These are phyloP conservation scores for Corynorhinus townsendii DNA, from an alignment of 2,113 vertebrate species.

Conservation along the genomic window DNA sequence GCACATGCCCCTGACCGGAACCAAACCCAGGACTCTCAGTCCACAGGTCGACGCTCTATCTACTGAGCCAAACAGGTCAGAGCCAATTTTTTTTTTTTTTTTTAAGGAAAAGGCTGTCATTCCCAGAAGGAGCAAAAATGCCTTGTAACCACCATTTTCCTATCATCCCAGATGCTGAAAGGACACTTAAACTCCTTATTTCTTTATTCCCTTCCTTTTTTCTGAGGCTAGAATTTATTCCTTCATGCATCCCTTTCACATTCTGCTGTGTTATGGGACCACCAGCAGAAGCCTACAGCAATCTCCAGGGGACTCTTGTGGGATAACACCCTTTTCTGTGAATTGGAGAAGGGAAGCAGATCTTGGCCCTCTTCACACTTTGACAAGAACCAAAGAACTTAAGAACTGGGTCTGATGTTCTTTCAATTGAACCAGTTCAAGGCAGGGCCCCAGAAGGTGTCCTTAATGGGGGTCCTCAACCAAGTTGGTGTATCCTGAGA, in stretches of 20 bases:
- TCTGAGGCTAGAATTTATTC: background rate
- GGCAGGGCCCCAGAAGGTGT: background rate
- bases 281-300: background rate
- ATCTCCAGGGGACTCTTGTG: background rate
- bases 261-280: background rate
- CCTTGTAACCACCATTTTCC: background rate
- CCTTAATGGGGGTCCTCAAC: background rate
- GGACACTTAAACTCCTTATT: background rate
- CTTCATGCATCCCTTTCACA: background rate
- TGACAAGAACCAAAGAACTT: background rate
- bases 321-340: background rate
- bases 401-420: background rate
- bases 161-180: background rate
- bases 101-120: background rate
- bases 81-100: background rate
- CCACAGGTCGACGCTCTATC: no score
- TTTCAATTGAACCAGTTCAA: background rate
- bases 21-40: no score
- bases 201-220: background rate
- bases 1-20: no score
- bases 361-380: background rate
- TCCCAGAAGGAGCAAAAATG: background rate
- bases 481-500: conserved; percentile 6
- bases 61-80: no score
- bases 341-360: background rate